Evolutionary conservation across 2,888 invertebrate genomes (phyloP).

Genomic region (Xanthia icteritia): DNA sequence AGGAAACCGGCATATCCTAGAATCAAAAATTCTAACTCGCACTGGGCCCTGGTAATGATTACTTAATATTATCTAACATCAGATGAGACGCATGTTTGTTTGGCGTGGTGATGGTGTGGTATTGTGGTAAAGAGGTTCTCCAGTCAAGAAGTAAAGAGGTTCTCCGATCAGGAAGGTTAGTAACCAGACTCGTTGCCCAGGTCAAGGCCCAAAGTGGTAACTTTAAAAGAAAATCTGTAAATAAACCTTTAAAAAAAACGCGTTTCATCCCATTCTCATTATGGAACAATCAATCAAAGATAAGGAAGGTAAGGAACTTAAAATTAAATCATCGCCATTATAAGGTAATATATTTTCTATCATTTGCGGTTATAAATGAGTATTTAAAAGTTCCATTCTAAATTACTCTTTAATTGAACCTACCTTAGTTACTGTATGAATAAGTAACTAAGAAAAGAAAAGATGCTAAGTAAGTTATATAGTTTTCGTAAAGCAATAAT

Average conservation of each 20-base stretch:
- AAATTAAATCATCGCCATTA: slow-evolving; percentile 62
- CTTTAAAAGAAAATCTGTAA: neutral
- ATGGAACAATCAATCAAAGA: slow-evolving; percentile 58
- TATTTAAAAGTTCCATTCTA: slow-evolving; percentile 60
- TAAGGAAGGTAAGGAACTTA: slow-evolving; percentile 54
- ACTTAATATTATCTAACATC: no score
- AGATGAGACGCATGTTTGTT: neutral
- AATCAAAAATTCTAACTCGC: no score
- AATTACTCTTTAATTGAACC: slow-evolving; percentile 53
- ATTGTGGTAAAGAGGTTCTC: neutral
- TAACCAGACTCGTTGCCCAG: neutral
- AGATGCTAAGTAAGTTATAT: no score
- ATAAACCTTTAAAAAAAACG: slow-evolving; percentile 7
- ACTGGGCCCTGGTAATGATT: no score
- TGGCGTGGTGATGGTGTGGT: neutral
- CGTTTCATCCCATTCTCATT: slow-evolving; percentile 40
- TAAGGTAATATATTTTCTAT: slow-evolving; percentile 56
- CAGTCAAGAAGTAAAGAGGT: no score
- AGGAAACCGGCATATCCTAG: no score
- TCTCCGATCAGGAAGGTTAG: neutral
- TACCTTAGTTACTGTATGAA: slow-evolving; percentile 12
- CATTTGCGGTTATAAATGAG: slow-evolving; percentile 59
- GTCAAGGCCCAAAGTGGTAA: no score
- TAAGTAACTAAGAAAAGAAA: slow-evolving; percentile 1
- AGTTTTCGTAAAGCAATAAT: neutral